Base-by-base conservation (phyloP, 2,113 vertebrate genomes). In the rabbit (Oryctolagus cuniculus) region DNA sequence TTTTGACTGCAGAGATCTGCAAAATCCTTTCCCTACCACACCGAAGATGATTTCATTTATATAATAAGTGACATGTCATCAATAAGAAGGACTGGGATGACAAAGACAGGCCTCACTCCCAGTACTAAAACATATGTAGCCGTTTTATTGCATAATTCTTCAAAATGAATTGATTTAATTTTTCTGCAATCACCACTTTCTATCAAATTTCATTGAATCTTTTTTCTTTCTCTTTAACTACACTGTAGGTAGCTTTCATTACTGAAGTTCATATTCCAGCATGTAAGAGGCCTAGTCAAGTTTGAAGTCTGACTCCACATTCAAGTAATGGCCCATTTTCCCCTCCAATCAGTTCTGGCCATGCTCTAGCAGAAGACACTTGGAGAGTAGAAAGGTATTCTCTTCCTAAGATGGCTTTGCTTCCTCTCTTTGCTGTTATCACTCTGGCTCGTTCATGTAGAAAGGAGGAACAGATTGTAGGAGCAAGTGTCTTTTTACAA, bases 111-210 rank as follows among this genome's bases (percentile, higher is more conserved):
- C 10, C 34, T 90, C 63, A 70, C 49, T 77, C 61, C 36, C 6
- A 8, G 67, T 53, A 92, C 3, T 34, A 89, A 93, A 29, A 83
- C 49, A 64, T 70, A 74, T 2, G 10, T 73, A 78, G 79, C 51
- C 51, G 10, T 70, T 78, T 93, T 69, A 87, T 75, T 69, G 11
- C 16, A 87, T 38, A 87, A 63, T 87, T 83, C 58, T 89, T 89
- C 84, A 95, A 73, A 83, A 93, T 63, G 49, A 95, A 97, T 92
- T 92, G 75, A 92, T 90, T 97, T 79, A 79, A 55, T 87, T 79
- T 93, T 91, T 82, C 75, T 83, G 24, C 24, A 36, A 10, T 90
- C 58, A 38, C 73, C 63, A 51, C 15, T 36, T 95, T 95, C 66
- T 92, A 4, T 74, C 58, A 74, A 27, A 58, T 66, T 90, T 64